Percentiles rank a stretch among this genome's conserved stretches.
Evolutionary conservation across 2,888 invertebrate genomes (phyloP).

Genomic region (Lapara coniferarum): DNA sequence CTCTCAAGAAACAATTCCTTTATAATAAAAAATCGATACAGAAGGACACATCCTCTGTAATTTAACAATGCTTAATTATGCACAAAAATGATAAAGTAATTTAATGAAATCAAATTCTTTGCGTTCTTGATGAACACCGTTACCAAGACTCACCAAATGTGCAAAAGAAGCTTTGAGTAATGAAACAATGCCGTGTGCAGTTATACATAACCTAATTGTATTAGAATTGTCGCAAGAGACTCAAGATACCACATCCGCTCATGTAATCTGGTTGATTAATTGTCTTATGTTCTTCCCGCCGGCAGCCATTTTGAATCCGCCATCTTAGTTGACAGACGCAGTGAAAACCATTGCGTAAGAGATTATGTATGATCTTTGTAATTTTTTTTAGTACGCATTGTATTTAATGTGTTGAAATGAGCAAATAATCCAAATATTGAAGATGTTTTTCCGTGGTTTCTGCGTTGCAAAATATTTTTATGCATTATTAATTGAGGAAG

Average conservation of each 20-base stretch:
- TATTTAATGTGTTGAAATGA: conserved; percentile 20
- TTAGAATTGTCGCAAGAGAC: conserved; percentile 15
- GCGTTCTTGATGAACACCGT: neutral
- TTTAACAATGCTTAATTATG: no score
- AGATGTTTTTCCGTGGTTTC: neutral
- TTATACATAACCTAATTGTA: neutral
- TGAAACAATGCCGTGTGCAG: conserved; percentile 15
- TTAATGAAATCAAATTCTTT: no score
- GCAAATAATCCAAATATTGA: neutral
- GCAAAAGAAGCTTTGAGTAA: neutral
- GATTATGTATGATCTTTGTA: conserved; percentile 49
- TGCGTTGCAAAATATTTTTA: neutral
- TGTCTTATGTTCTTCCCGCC: conserved; percentile 55
- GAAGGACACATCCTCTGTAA: no score
- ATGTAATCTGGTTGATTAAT: conserved; percentile 64
- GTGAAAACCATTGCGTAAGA: conserved; percentile 66
- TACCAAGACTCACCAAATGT: neutral
- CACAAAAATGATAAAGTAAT: no score
- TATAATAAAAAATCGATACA: no score
- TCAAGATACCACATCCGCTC: conserved; percentile 59
- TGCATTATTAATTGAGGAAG: neutral
- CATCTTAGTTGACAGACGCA: conserved; percentile 48
- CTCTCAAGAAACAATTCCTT: no score
- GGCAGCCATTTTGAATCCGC: conserved; percentile 45
- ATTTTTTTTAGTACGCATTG: conserved; percentile 20